phyloP scores from a whole-genome alignment of 2,888 invertebrate species.

The Leptogaster cylindrica region DNA sequence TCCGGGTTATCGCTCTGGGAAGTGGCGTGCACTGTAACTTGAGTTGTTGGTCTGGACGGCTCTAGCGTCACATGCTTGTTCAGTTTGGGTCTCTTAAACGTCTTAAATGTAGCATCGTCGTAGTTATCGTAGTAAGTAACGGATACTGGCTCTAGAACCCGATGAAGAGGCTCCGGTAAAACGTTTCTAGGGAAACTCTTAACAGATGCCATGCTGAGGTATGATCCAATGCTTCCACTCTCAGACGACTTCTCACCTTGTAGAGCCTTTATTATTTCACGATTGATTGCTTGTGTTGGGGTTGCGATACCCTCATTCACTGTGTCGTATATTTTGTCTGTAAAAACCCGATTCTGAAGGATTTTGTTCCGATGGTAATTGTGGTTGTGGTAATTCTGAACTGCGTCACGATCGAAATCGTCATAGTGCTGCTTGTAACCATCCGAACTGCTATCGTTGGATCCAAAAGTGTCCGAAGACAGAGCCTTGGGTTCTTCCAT shows the following conservation, averaged over 20 bases:
- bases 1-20: constrained; percentile 79
- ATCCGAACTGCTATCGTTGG: constrained; percentile 52
- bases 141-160: constrained; percentile 79
- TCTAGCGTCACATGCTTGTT: constrained; percentile 53
- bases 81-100: constrained; percentile 49
- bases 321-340: constrained; percentile 51
- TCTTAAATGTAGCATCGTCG: constrained; percentile 52
- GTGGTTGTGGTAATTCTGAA: constrained; percentile 60
- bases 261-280: constrained; percentile 55
- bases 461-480: constrained; percentile 54
- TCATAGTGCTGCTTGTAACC: constrained; percentile 47
- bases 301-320: constrained; percentile 49
- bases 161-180: constrained; percentile 78
- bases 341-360: constrained; percentile 54
- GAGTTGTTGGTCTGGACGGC: constrained; percentile 50
- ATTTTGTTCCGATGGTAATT: constrained; percentile 59
- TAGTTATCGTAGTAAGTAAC: constrained; percentile 72
- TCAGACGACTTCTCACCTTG: constrained; percentile 57
- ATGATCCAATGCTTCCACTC: constrained; percentile 74
- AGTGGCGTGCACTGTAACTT: no score
- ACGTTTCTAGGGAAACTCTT: constrained; percentile 81
- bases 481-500: constrained; percentile 56
- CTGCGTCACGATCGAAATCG: constrained; percentile 55
- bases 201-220: constrained; percentile 85
- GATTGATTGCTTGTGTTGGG: constrained; percentile 58